Percentiles rank a stretch among this genome's conserved stretches.
phyloP scores from a whole-genome alignment of 2,797 vertebrate species.

The Tragelaphus eurycerus region DNA sequence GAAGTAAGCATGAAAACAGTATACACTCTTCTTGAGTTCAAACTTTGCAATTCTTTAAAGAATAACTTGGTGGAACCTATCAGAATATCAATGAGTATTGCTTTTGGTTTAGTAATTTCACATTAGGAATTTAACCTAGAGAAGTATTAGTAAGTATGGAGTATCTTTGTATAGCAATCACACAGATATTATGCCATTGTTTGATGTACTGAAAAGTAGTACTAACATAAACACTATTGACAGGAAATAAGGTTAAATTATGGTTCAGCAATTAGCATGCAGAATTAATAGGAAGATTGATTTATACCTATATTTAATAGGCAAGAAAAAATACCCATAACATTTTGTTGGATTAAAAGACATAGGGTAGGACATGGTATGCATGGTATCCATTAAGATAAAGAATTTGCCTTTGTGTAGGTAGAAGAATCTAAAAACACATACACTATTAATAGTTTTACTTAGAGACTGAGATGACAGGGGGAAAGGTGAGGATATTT shows the following conservation, averaged over 20 bases:
- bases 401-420: neutral
- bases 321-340: neutral
- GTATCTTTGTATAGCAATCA: neutral
- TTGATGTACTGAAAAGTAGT: neutral
- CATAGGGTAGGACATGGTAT: neutral
- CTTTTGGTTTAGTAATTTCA: neutral
- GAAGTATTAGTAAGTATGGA: neutral
- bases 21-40: neutral
- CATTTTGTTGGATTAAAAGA: neutral
- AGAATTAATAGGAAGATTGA: neutral
- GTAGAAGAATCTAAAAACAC: neutral
- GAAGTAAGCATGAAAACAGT: neutral
- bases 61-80: neutral
- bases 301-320: neutral
- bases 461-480: neutral
- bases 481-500: neutral
- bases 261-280: neutral
- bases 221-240: neutral
- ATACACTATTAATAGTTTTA: neutral
- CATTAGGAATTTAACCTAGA: constrained; percentile 3
- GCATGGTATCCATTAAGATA: neutral
- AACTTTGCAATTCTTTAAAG: neutral
- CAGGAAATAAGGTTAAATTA: neutral
- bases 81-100: constrained; percentile 12
- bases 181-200: neutral